A percentile compares a stretch with the other conserved stretches of the same genome.
Conservation (phyloP, 2,113 vertebrate species). For the Forbesichthys agassizii region DNA sequence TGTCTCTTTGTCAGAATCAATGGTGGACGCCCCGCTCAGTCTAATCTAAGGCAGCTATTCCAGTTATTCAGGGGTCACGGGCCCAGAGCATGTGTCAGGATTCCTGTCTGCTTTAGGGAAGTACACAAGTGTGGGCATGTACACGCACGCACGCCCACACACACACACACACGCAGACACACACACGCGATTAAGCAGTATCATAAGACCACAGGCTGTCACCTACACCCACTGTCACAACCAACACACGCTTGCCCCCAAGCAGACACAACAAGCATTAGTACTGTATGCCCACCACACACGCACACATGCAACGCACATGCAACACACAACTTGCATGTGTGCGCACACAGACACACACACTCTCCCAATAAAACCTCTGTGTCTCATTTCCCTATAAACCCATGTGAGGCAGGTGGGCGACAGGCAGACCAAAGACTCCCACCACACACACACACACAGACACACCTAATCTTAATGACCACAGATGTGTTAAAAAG, state of each 20-base stretch:
- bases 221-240: too few relatives aligned
- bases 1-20: conserved; percentile 52
- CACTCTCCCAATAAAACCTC: conserved; percentile 50
- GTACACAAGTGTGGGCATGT: conserved; percentile 19
- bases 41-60: conserved; percentile 54
- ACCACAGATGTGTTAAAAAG: conserved; percentile 59
- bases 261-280: background rate
- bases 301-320: conserved; percentile 24
- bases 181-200: background rate
- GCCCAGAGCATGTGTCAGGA: conserved; percentile 49
- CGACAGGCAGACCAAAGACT: conserved; percentile 55
- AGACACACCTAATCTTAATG: conserved; percentile 53
- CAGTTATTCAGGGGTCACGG: conserved; percentile 53
- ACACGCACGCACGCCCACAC: conserved; percentile 6
- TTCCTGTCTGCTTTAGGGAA: conserved; percentile 50
- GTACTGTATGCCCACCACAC: conserved; percentile 9
- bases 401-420: conserved; percentile 69
- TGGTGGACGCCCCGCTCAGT: conserved; percentile 41
- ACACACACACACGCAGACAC: conserved; percentile 17
- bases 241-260: too few relatives aligned
- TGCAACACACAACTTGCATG: conserved; percentile 18
- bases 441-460: conserved; percentile 13
- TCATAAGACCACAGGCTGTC: too few relatives aligned
- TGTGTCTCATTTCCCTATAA: conserved; percentile 52
- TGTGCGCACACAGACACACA: conserved; percentile 7